Base-by-base conservation (phyloP, 2,113 vertebrate genomes). In the Hoplias malabaricus region DNA sequence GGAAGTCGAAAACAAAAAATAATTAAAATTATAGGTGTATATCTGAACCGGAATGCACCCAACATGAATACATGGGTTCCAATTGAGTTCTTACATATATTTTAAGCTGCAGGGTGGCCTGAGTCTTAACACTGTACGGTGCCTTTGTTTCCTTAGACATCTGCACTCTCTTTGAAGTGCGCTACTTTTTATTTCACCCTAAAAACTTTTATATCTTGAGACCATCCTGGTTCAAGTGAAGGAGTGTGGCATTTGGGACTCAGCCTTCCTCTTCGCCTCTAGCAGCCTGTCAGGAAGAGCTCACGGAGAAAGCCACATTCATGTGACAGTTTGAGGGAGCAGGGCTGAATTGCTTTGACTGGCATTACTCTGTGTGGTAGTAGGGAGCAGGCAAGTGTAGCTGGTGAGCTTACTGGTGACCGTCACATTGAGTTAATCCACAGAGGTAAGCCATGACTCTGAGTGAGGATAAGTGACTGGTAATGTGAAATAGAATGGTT, bases 301-400 rank as follows among this genome's bases (percentile, higher is more conserved):
- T 79, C 43, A 63, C 76, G 59, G 38, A 75, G 72, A 75, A 61
- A 76, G 73, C 68, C 48, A 80, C 77, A 83, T 83, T 83, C 43
- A 80, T 68, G 70, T 74, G 73, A 76, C 73, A 77, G 73, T 83
- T 80, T 68, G 77, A 83, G 68, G 42, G 33, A 76, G 77, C 59
- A 42, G 31, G 38, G 33, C 67, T 75, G 61, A 82, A 82, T 76
- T 50, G 68, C 59, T 63, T 62, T 83, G 81, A 79, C 77, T 75
- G 62, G 61, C 25, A 76, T 75, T 80, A 75, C 34, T 6, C 67
- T 57, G 40, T 38, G 56, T 38, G 40, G 10, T 36, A 75, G 76
- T 74, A 66, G 65, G 57, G 34, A 77, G 59, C 42, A 73, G 61
- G 69, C 75, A 38, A 71, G 68, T 77, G 38, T 59, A 61, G 53